A percentile compares a stretch with the other conserved stretches of the same genome.
Evolutionary conservation across 2,113 vertebrate genomes (phyloP).

Genomic region (Sitta europaea): DNA sequence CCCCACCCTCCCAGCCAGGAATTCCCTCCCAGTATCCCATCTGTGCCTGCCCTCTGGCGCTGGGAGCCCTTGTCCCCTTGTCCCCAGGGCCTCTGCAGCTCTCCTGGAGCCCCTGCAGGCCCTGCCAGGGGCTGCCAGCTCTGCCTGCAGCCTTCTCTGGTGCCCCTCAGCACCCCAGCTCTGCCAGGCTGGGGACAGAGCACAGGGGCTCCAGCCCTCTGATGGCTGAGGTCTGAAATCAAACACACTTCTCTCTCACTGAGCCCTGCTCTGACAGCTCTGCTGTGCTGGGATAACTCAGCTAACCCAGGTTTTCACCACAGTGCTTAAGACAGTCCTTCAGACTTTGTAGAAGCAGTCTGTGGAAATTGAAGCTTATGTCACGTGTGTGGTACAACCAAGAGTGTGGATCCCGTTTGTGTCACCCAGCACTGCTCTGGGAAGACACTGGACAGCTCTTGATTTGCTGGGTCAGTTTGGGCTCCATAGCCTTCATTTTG

Average conservation of each 20-base stretch:
- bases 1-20: fast-evolving
- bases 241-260: background rate
- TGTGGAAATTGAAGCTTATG: background rate
- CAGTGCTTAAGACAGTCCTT: background rate
- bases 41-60: background rate
- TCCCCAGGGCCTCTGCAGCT: background rate
- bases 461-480: background rate
- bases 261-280: background rate
- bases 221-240: background rate
- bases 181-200: background rate
- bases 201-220: background rate
- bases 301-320: background rate
- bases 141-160: background rate
- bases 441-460: background rate
- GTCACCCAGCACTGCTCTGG: background rate
- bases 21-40: background rate
- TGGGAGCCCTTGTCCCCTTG: background rate
- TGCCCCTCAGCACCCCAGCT: background rate
- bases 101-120: background rate
- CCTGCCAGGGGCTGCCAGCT: background rate
- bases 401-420: background rate
- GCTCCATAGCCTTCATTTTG: fast-evolving
- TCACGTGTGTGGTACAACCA: background rate
- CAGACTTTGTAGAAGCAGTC: background rate
- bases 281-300: background rate